Evolutionary conservation across 2,113 vertebrate species (phyloP).

Genomic region (Taurulus bubalis): DNA sequence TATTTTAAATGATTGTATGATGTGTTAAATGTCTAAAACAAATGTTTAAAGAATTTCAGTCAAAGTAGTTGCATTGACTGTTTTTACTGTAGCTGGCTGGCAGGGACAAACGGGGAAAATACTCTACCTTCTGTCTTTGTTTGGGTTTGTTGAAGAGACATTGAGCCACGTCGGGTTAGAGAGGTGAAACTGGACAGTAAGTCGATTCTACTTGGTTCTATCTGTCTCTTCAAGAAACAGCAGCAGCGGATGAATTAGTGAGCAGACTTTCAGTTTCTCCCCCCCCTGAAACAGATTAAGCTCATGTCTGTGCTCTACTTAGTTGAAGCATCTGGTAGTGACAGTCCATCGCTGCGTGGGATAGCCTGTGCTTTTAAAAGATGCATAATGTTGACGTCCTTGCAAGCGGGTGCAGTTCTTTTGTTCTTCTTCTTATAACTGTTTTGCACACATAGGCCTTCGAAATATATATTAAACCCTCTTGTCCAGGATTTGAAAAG

Average conservation of each 20-base stretch:
- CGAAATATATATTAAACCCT: background rate
- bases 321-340: conserved; percentile 10
- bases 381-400: background rate
- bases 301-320: background rate
- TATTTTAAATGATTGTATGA: background rate
- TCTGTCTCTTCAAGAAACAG: background rate
- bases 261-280: background rate
- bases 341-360: background rate
- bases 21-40: background rate
- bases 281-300: background rate
- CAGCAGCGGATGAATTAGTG: background rate
- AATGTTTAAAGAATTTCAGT: background rate
- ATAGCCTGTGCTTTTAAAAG: background rate
- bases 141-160: background rate
- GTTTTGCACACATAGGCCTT: background rate
- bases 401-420: background rate
- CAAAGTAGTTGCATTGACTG: background rate
- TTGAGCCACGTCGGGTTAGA: background rate
- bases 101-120: background rate
- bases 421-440: background rate
- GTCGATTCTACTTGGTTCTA: background rate
- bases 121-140: background rate
- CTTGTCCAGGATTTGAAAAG: background rate
- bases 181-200: background rate
- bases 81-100: background rate